Evolutionary conservation across 1,140 invertebrate species (phyloP).

Genomic region (Caenorhabditis elegans): WBcel235 BX284605.5:5657501-5658000

Average conservation of each 20-base stretch:
- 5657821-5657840: not conserved
- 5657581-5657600: too few relatives aligned
- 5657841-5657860: not conserved
- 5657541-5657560: too few relatives aligned
- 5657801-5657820: not conserved
- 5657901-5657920: not conserved
- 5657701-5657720: slow-evolving; percentile 45
- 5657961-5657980: slow-evolving; percentile 11
- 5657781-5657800: not conserved
- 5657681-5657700: slow-evolving; percentile 51
- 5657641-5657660: not conserved
- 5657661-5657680: slow-evolving; percentile 47
- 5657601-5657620: not conserved
- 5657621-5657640: not conserved
- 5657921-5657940: not conserved
- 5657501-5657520: too few relatives aligned
- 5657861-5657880: slow-evolving; percentile 36
- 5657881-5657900: not conserved
- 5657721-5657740: slow-evolving; percentile 43
- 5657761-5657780: slow-evolving; percentile 35
- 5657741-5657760: slow-evolving; percentile 43
- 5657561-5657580: too few relatives aligned
- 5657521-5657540: too few relatives aligned
- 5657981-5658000: not conserved
- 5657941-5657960: slow-evolving; percentile 15